Conservation (phyloP, 1,140 invertebrate species). For the Meloidogyne floridensis region DNA sequence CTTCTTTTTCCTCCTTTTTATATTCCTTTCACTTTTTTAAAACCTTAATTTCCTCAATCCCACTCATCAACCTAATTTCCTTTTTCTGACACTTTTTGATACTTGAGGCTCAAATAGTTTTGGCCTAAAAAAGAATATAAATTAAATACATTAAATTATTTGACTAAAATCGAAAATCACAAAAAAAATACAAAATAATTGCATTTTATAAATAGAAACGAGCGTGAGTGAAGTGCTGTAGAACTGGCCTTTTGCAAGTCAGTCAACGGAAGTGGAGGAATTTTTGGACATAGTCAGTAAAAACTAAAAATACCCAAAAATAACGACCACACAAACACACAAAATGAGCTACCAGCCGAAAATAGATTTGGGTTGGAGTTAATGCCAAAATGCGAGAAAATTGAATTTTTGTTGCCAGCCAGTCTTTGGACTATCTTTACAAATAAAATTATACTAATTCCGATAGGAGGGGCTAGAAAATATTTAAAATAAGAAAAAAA, state of each 20-base stretch:
- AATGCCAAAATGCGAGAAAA: background rate
- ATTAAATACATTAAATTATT: background rate
- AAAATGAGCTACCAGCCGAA: no score
- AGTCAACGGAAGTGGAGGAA: conserved; percentile 1
- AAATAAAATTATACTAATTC: background rate
- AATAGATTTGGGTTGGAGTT: background rate
- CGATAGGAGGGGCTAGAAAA: background rate
- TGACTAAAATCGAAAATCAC: no score
- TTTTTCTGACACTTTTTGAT: background rate
- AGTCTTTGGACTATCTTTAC: conserved; percentile 3
- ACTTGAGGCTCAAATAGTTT: background rate
- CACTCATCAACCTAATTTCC: background rate
- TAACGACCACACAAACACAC: no score
- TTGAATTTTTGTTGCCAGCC: background rate
- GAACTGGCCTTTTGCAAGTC: background rate
- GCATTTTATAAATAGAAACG: background rate
- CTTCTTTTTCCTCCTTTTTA: background rate
- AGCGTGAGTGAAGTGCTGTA: background rate
- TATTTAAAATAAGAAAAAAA: background rate
- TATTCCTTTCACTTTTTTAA: background rate
- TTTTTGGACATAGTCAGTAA: background rate
- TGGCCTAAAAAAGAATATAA: background rate
- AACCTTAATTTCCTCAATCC: background rate
- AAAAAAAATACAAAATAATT: background rate
- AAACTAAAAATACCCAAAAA: background rate